Conservation (phyloP, 2,113 vertebrate genomes). For the Amblyornis subalaris region DNA sequence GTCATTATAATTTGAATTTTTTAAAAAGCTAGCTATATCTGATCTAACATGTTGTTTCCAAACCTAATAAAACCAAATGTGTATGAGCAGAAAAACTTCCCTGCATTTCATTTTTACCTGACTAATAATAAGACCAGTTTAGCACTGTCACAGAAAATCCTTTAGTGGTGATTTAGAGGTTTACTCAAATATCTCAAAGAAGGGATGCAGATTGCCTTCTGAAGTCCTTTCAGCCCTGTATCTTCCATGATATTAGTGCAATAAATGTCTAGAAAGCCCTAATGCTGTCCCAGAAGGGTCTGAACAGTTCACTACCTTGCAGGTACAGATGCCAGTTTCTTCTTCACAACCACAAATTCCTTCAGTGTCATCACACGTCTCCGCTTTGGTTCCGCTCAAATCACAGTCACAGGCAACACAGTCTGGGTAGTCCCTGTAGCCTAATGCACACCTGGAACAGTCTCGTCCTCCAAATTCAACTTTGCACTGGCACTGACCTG, state of each 20-base stretch:
- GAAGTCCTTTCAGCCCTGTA: neutral
- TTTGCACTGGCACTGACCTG: constrained; percentile 81
- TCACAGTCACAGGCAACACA: constrained; percentile 87
- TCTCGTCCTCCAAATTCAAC: constrained; percentile 71
- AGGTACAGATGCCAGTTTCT: constrained; percentile 77
- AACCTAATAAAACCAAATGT: neutral
- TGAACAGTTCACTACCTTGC: constrained; percentile 80
- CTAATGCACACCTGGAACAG: constrained; percentile 81
- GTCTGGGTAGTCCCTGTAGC: constrained; percentile 82
- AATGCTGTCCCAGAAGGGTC: neutral
- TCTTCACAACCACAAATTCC: constrained; percentile 80
- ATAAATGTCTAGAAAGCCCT: neutral
- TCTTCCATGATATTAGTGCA: neutral
- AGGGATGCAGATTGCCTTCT: neutral
- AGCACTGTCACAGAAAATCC: neutral
- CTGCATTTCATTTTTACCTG: neutral
- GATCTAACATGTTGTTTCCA: neutral
- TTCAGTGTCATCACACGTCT: constrained; percentile 71
- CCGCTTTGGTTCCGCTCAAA: constrained; percentile 71
- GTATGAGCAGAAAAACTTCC: neutral
- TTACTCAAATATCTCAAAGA: neutral
- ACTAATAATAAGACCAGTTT: neutral
- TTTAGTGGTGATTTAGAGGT: neutral
- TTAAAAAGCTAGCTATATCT: neutral
- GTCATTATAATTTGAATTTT: neutral